phyloP scores from a whole-genome alignment of 2,797 vertebrate genomes.

The Neosilurus mollespiculum region DNA sequence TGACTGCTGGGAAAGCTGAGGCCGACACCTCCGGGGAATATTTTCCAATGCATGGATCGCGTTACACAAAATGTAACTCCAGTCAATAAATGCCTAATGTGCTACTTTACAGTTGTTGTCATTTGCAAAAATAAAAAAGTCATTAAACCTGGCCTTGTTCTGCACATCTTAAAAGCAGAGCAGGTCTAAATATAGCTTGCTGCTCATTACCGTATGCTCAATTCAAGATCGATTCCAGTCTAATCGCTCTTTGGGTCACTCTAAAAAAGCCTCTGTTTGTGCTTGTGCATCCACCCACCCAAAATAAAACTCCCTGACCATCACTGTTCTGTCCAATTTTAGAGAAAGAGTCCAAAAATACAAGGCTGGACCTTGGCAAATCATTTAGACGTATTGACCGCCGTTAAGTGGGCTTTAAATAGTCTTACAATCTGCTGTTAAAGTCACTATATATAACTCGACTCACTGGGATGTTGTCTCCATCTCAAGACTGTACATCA shows the following conservation, averaged over 20 bases:
- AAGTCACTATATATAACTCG: constrained; percentile 64
- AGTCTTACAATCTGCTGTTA: constrained; percentile 61
- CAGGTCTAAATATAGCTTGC: constrained; percentile 35
- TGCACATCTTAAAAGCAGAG: constrained; percentile 44
- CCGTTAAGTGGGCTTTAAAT: constrained; percentile 64
- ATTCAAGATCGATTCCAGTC: constrained; percentile 44
- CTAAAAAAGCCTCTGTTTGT: constrained; percentile 36
- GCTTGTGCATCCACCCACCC: constrained; percentile 35
- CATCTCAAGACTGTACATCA: not conserved
- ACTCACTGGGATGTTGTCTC: constrained; percentile 46
- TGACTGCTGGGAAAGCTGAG: not conserved
- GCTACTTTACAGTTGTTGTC: not conserved
- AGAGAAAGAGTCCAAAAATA: constrained; percentile 59
- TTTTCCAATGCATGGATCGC: not conserved
- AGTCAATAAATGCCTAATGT: constrained; percentile 24
- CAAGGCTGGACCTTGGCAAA: constrained; percentile 56
- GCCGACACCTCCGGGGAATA: not conserved
- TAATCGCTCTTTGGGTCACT: constrained; percentile 22
- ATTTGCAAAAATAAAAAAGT: constrained; percentile 34
- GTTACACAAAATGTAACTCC: not conserved
- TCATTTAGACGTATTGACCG: constrained; percentile 58
- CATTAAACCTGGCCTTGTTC: constrained; percentile 22
- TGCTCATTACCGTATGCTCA: constrained; percentile 14
- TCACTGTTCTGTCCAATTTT: constrained; percentile 59
- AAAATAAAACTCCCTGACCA: constrained; percentile 39